These are phyloP conservation scores for Empidonax traillii DNA, from an alignment of 2,113 vertebrate species.

Conservation along the genomic window DNA sequence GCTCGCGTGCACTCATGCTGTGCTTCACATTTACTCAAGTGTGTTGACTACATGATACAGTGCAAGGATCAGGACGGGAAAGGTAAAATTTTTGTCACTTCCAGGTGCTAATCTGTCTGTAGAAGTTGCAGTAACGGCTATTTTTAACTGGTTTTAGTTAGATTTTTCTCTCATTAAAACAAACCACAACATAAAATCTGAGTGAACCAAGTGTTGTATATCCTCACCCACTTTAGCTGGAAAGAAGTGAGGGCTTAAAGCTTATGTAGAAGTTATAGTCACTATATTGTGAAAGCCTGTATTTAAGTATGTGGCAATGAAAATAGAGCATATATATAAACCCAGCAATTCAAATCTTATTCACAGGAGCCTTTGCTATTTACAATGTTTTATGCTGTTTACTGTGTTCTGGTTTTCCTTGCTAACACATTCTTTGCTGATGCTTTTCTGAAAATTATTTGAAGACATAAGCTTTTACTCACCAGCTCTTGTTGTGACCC, in stretches of 20 bases:
- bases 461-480: background rate
- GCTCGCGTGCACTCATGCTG: accelerated
- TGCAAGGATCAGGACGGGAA: background rate
- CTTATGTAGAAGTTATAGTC: background rate
- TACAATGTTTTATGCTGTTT: background rate
- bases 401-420: background rate
- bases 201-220: background rate
- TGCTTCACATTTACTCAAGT: background rate
- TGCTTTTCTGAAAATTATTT: background rate
- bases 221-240: background rate
- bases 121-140: background rate
- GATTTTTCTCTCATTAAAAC: background rate
- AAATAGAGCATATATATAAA: background rate
- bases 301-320: background rate
- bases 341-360: background rate
- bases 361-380: background rate
- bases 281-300: background rate
- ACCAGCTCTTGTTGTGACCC: background rate
- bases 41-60: background rate
- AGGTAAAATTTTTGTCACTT: background rate
- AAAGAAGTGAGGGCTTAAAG: background rate
- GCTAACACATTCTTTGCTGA: background rate
- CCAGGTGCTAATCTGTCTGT: background rate
- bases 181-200: background rate
- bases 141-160: background rate